Evolutionary conservation across 2,113 vertebrate species (phyloP), one percentile per base, ranked within the genome.

Genomic region (Psammodynastes pulverulentus): DNA sequence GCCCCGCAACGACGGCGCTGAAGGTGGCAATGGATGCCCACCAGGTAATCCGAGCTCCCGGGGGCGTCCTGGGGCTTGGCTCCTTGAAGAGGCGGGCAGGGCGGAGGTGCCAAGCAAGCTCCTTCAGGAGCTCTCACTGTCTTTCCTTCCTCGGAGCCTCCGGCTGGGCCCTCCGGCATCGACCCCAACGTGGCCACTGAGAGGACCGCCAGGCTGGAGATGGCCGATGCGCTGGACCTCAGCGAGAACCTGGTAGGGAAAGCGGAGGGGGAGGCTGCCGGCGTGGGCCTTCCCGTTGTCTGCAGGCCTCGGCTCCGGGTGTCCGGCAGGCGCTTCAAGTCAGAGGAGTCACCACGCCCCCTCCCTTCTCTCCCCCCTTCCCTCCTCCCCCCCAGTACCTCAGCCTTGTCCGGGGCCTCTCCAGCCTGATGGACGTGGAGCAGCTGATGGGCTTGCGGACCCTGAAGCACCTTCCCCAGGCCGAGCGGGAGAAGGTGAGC

Each of bases 211-310:
- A 96, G 91, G 48, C 67, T 87, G 62, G 97, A 97, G 46, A 7
- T 84, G 88, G 88, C 92, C 0, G 97, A 98, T 1, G 95, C 46
- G 4, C 88, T 96, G 8, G 97, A 98, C 1, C 94, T 98, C 2
- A 95, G 97, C 0, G 98, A 98, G 94, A 96, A 95, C 92, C 97
- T 97, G 96, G 98, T 98, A 95, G 0, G 97, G 96, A 17, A 72
- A n/a, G n/a, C n/a, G n/a, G 62, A 12, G 4, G n/a, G 62, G 62
- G 67, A 3, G 67, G 72, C 72, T 39, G 67, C 67, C 1, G 13
- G n/a, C 15, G 13, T 19, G 67, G 67, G 5, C 67, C 67, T 34
- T 34, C 29, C 13, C n/a, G 2, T 13, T 4, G 12, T 29, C 58
- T 9, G 9, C 56, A 12, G 56, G 26, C 8, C 45, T 86, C 3